Conservation (phyloP, 2,888 invertebrate species). For the Drosophila kambysellisi region DNA sequence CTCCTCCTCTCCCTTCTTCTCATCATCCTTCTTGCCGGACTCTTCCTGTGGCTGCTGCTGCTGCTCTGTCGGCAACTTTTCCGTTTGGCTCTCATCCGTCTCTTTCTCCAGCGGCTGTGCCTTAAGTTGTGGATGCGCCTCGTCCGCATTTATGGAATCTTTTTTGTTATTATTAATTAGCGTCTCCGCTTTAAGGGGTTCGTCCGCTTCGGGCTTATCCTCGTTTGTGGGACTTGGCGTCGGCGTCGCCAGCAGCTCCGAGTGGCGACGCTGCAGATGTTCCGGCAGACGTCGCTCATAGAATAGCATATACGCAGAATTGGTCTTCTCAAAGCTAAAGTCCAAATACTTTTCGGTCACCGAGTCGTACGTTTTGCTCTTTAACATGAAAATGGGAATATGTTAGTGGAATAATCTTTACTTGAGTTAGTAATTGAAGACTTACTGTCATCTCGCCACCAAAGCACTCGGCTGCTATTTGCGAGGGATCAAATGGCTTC, state of each 20-base stretch:
- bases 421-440: background rate
- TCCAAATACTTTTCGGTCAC: constrained; percentile 99
- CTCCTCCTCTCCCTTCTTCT: constrained; percentile 40
- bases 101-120: background rate
- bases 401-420: background rate
- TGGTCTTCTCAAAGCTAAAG: constrained; percentile 98
- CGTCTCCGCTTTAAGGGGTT: constrained; percentile 28
- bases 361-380: constrained; percentile 98
- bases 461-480: constrained; percentile 97
- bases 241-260: constrained; percentile 75
- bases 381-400: constrained; percentile 36
- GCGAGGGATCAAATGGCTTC: constrained; percentile 97
- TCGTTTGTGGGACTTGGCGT: constrained; percentile 70
- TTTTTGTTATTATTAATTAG: constrained; percentile 27
- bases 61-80: constrained; percentile 3
- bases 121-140: constrained; percentile 5
- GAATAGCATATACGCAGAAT: constrained; percentile 98
- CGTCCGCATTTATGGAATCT: constrained; percentile 8
- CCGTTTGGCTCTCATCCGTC: constrained; percentile 12
- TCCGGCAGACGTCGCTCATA: constrained; percentile 92
- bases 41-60: background rate
- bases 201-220: constrained; percentile 56
- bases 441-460: constrained; percentile 98
- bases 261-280: constrained; percentile 82
- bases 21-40: constrained; percentile 2